Evolutionary conservation across 2,113 vertebrate species (phyloP).

Genomic region (Rana temporaria): DNA sequence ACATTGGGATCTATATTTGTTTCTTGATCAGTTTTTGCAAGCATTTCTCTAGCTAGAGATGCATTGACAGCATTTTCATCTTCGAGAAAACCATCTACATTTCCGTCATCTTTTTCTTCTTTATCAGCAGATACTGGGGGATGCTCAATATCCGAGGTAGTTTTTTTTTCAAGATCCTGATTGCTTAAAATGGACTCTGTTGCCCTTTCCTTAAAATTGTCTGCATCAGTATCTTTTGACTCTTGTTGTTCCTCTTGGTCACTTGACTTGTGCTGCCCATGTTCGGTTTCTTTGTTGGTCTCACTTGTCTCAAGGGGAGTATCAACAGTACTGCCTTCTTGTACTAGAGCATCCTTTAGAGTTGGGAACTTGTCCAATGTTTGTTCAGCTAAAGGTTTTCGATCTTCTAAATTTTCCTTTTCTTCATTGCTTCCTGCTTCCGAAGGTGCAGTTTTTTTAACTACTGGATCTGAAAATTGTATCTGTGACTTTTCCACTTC

Average conservation of each 20-base stretch:
- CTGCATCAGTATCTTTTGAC: background rate
- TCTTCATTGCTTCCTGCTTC: background rate
- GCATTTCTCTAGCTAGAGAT: slow-evolving; percentile 58
- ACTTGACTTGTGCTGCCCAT: background rate
- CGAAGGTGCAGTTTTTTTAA: background rate
- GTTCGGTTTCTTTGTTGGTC: background rate
- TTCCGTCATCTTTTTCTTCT: slow-evolving; percentile 56
- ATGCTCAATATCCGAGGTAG: background rate
- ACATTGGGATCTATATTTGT: slow-evolving; percentile 20
- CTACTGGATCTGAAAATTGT: background rate
- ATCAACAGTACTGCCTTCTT: background rate
- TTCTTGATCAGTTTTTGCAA: background rate
- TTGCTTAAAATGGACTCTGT: background rate
- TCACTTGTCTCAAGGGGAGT: background rate
- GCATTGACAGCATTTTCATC: slow-evolving; percentile 89
- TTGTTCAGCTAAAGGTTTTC: background rate
- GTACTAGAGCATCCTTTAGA: background rate
- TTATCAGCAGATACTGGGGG: background rate
- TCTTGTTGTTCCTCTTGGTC: background rate
- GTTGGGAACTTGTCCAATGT: background rate
- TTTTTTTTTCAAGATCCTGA: slow-evolving; percentile 4
- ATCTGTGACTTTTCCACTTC: background rate
- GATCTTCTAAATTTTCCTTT: background rate
- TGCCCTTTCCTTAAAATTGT: background rate
- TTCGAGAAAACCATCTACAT: slow-evolving; percentile 76